Conservation (phyloP, 2,888 invertebrate genomes). For the Drosophila emarginata region DNA sequence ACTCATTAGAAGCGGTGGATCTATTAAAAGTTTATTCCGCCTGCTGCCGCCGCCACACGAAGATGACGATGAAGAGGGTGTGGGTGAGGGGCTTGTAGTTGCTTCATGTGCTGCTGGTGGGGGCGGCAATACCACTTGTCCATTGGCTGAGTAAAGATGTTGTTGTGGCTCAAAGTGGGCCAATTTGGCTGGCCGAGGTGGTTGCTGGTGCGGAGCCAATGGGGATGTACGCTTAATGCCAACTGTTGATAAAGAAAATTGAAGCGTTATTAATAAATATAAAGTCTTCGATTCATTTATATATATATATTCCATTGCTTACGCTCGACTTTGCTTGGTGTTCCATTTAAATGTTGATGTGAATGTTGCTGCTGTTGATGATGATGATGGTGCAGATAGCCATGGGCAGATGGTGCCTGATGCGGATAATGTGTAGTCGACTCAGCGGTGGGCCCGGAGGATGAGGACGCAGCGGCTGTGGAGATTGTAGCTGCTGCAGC, state of each 20-base stretch:
- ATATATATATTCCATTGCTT: slow-evolving; percentile 47
- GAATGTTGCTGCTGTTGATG: slow-evolving; percentile 29
- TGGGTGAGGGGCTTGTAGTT: slow-evolving; percentile 58
- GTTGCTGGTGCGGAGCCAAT: slow-evolving; percentile 83
- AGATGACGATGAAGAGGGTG: slow-evolving; percentile 66
- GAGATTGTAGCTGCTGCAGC: slow-evolving; percentile 68
- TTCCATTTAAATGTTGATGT: slow-evolving; percentile 55
- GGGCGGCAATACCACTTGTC: slow-evolving; percentile 38
- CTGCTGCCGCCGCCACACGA: slow-evolving; percentile 65
- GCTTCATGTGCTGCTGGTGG: slow-evolving; percentile 67
- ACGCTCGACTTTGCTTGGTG: slow-evolving; percentile 80
- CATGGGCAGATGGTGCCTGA: slow-evolving; percentile 66
- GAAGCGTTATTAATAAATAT: not conserved
- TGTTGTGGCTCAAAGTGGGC: slow-evolving; percentile 77
- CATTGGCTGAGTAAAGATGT: slow-evolving; percentile 67
- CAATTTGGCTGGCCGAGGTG: slow-evolving; percentile 82
- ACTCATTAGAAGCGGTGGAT: slow-evolving; percentile 84
- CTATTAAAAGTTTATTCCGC: slow-evolving; percentile 65
- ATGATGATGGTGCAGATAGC: slow-evolving; percentile 51
- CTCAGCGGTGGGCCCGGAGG: slow-evolving; percentile 37
- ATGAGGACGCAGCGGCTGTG: slow-evolving; percentile 5
- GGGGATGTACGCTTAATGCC: slow-evolving; percentile 84
- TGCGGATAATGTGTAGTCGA: slow-evolving; percentile 54
- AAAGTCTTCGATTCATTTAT: not conserved
- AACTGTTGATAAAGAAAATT: slow-evolving; percentile 53